Evolutionary conservation across 1,140 invertebrate species (phyloP), one percentile per base, ranked within the genome.

Genomic region (Propsilocerus akamusi): DNA sequence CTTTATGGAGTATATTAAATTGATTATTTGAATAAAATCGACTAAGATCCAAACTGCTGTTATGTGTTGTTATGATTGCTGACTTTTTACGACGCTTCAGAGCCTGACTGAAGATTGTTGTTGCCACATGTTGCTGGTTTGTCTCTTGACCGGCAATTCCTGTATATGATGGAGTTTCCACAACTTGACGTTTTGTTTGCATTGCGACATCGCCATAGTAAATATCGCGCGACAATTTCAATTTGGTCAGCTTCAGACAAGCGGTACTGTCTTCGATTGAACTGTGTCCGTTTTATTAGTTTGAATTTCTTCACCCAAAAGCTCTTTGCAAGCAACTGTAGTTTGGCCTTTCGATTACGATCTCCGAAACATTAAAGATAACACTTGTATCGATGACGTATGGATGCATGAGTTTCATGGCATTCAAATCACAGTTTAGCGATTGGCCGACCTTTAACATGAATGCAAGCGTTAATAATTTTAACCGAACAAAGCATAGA

Each of bases 331-430:
- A 97, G 68, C 30, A 71, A 69, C 67, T 83, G 79, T 3, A 97
- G 68, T 60, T 92, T 89, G 8, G 84, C 74, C 70, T 94, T 95
- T 22, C 73, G 68, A 8, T 59, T 61, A 51, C 78, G 73, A 23
- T 79, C 68, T 1, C 91, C 91, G 80, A 78, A 17, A 91, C 65
- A 67, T 97, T 97, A 59, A 78, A 97, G 53, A 94, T 87, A 3
- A 93, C 73, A 58, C 86, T 89, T 2, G 92, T 94, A 60, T 97
- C 93, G 52, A 97, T 94, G 5, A 94, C 72, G 66, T 96, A 97
- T 0, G 92, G 92, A 72, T 97, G 92, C 77, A 90, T 86, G 80
- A 93, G 84, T 72, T 83, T 81, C 53, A 97, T 64, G 17, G 89
- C 84, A 61, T 83, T 75, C 17, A 97, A 68, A 77, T 97, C 93